These are phyloP conservation scores for Mohoua ochrocephala DNA, from an alignment of 2,113 vertebrate species.

Conservation along the genomic window DNA sequence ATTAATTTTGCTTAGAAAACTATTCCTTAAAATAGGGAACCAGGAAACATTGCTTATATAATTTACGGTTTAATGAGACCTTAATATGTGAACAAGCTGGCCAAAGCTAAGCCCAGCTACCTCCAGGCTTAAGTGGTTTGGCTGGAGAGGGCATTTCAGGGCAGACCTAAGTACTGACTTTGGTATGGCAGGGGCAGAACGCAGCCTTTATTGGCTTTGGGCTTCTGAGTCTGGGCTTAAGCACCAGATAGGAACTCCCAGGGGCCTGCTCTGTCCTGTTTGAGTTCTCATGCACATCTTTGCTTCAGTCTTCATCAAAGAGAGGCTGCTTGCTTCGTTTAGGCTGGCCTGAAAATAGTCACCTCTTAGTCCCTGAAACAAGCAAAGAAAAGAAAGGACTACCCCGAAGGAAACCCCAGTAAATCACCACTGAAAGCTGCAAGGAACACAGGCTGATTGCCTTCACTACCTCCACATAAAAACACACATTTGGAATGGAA, in stretches of 20 bases:
- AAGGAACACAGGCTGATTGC: background rate
- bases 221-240: background rate
- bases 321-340: background rate
- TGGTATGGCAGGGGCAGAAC: background rate
- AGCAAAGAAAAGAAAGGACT: background rate
- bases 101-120: background rate
- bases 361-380: background rate
- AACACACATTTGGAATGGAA: background rate
- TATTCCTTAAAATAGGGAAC: background rate
- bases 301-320: background rate
- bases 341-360: background rate
- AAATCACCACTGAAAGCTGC: background rate
- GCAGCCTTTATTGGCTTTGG: background rate
- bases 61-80: background rate
- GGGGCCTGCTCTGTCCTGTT: background rate
- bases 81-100: background rate
- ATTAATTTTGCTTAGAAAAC: conserved; percentile 45
- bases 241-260: background rate
- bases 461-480: background rate
- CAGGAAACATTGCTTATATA: background rate
- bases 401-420: background rate
- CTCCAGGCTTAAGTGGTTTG: background rate
- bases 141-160: background rate
- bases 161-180: background rate
- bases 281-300: background rate